Conservation (phyloP, 2,113 vertebrate genomes). For the Amblyopsis rosae region DNA sequence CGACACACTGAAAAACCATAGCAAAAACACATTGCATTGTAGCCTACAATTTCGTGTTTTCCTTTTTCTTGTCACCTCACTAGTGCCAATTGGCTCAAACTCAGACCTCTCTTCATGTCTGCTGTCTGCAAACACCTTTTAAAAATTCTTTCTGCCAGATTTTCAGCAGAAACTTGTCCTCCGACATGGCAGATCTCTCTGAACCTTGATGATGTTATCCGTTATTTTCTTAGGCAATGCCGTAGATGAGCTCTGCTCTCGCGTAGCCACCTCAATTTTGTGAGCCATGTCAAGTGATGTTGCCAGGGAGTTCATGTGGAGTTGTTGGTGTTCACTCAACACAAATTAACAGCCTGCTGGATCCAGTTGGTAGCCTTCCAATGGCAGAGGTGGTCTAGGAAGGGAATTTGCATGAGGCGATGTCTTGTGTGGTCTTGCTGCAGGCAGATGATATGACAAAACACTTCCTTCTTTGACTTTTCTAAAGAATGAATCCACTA, state of each 20-base stretch:
- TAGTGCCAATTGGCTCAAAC: slow-evolving; percentile 3
- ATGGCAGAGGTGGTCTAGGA: neutral
- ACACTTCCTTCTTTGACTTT: neutral
- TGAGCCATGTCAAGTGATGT: slow-evolving; percentile 7
- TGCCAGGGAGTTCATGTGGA: neutral
- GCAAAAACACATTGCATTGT: too few relatives aligned
- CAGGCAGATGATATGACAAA: slow-evolving; percentile 7
- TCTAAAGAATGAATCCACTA: neutral
- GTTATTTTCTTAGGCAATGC: slow-evolving; percentile 3
- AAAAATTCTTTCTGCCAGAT: slow-evolving; percentile 6
- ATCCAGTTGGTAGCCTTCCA: slow-evolving; percentile 1
- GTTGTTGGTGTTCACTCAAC: slow-evolving; percentile 1
- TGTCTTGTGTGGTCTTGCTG: neutral
- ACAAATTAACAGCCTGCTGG: slow-evolving; percentile 9
- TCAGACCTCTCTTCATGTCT: slow-evolving; percentile 16
- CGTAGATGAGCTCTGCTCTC: slow-evolving; percentile 5
- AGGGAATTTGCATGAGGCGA: neutral
- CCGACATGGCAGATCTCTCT: slow-evolving; percentile 20
- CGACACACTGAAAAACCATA: too few relatives aligned
- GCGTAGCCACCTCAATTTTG: slow-evolving; percentile 10
- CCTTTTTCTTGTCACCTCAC: too few relatives aligned
- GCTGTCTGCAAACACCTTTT: slow-evolving; percentile 9
- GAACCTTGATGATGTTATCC: neutral
- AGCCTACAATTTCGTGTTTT: too few relatives aligned
- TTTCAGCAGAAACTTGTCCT: neutral